Conservation (phyloP, 2,113 vertebrate species). For the Ranitomeya variabilis region DNA sequence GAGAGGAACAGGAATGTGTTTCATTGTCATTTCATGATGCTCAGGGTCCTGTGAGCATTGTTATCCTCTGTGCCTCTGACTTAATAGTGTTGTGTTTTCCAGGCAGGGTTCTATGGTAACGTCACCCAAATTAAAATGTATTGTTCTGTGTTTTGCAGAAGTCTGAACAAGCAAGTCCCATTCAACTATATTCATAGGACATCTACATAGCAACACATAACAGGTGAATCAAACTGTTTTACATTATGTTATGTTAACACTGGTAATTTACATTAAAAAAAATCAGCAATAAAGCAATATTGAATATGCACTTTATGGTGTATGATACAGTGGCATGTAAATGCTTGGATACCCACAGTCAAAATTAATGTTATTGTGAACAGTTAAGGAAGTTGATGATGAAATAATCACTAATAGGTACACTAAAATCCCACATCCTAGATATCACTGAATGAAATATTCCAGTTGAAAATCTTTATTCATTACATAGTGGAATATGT, state of each 20-base stretch:
- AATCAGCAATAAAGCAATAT: neutral
- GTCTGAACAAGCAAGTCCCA: neutral
- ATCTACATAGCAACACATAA: slow-evolving; percentile 35
- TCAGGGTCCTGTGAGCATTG: neutral
- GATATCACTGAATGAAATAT: too few species aligned
- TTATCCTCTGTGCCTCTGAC: neutral
- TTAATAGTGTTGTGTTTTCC: slow-evolving; percentile 10
- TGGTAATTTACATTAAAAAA: neutral
- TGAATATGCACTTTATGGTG: neutral
- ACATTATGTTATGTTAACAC: neutral
- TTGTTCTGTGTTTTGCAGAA: slow-evolving; percentile 31
- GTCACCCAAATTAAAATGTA: neutral
- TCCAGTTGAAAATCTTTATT: too few species aligned
- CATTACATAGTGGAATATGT: too few species aligned
- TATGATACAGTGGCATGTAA: neutral
- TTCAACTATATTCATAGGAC: neutral
- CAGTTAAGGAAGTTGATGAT: too few species aligned
- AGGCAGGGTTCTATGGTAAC: slow-evolving; percentile 38
- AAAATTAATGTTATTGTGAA: too few species aligned
- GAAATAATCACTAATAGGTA: too few species aligned
- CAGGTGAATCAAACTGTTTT: neutral
- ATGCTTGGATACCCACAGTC: neutral
- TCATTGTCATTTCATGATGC: neutral
- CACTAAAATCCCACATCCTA: too few species aligned
- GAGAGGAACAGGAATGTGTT: neutral